phyloP scores from a whole-genome alignment of 2,113 vertebrate species.

The Phainopepla nitens region DNA sequence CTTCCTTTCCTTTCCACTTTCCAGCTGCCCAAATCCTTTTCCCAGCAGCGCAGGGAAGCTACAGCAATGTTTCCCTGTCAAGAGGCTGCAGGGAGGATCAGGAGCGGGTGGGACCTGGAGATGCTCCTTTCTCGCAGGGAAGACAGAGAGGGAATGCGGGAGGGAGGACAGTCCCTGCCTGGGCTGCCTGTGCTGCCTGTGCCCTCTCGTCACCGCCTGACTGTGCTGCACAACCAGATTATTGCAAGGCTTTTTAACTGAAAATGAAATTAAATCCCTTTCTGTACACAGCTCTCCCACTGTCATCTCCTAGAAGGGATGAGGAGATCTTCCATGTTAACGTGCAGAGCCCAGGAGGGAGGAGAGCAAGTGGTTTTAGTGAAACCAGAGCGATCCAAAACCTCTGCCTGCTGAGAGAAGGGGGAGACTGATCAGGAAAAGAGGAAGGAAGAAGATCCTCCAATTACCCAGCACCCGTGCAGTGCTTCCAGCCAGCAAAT shows the following conservation, averaged over 20 bases:
- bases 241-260: accelerated
- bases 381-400: neutral
- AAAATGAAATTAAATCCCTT: neutral
- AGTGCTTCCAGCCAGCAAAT: neutral
- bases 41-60: neutral
- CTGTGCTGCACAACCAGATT: neutral
- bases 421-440: neutral
- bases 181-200: neutral
- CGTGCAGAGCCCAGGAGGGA: accelerated
- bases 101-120: neutral
- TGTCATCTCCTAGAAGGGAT: neutral
- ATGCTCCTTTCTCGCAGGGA: neutral
- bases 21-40: neutral
- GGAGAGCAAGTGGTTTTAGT: neutral
- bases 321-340: neutral
- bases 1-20: neutral
- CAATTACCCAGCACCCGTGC: neutral
- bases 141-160: no score
- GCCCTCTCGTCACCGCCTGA: constrained; percentile 24
- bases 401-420: neutral
- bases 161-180: neutral
- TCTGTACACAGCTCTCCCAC: neutral
- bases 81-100: neutral
- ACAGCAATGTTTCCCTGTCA: neutral
- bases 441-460: neutral